A percentile compares a stretch with the other conserved stretches of the same genome.
phyloP scores from a whole-genome alignment of 1,140 invertebrate genomes.

The Vanessa atalanta region DNA sequence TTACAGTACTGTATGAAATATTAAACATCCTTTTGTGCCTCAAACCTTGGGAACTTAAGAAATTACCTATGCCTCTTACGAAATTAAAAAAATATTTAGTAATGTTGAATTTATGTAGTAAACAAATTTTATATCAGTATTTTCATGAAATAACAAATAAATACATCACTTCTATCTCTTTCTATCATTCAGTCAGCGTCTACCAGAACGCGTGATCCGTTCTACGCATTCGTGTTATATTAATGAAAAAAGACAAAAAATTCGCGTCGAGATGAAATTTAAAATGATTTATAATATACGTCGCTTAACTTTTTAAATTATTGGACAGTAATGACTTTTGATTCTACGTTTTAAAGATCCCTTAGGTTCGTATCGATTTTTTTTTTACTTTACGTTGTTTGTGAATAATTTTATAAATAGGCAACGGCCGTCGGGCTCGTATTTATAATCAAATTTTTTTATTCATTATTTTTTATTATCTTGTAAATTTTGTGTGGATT shows the following conservation, averaged over 20 bases:
- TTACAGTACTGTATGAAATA: no score
- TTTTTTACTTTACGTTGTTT: neutral
- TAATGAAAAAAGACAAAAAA: slow-evolving; percentile 78
- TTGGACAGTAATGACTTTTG: slow-evolving; percentile 79
- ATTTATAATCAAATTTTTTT: no score
- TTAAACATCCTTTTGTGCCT: no score
- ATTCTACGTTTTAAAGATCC: slow-evolving; percentile 56
- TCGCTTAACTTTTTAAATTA: slow-evolving; percentile 77
- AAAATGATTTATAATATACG: slow-evolving; percentile 77
- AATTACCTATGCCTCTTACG: no score
- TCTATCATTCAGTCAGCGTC: neutral
- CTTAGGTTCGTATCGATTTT: neutral
- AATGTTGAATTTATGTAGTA: no score
- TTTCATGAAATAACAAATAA: neutral
- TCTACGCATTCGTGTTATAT: slow-evolving; percentile 61
- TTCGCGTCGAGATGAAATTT: slow-evolving; percentile 72
- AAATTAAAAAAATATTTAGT: no score
- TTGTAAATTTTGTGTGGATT: no score
- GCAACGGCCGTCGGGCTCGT: no score
- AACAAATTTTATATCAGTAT: no score
- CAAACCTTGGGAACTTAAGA: no score
- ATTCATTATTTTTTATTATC: no score
- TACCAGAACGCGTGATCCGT: neutral
- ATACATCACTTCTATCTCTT: neutral
- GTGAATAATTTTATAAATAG: neutral